phyloP scores from a whole-genome alignment of 2,888 invertebrate genomes.

The Sinhomidia bicolor region DNA sequence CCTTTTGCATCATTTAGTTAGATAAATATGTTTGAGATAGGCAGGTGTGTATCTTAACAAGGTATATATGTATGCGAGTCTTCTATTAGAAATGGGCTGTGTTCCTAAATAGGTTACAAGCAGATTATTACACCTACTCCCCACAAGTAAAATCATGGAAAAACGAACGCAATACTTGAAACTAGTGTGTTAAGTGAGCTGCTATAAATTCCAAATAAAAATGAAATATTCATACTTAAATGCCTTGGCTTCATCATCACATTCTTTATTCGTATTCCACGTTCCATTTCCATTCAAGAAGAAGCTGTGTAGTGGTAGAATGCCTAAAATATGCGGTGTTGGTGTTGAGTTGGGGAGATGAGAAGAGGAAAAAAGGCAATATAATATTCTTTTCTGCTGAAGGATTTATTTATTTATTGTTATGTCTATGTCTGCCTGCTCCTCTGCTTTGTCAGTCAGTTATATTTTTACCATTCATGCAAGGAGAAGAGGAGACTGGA shows the following conservation, averaged over 20 bases:
- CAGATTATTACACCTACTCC: neutral
- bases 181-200: neutral
- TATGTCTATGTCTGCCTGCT: conserved; percentile 25
- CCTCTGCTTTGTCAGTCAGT: conserved; percentile 24
- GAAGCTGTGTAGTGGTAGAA: neutral
- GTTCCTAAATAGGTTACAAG: neutral
- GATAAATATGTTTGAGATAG: neutral
- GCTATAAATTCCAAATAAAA: neutral
- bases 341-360: neutral
- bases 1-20: neutral
- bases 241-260: neutral
- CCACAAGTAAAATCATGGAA: neutral
- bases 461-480: neutral
- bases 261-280: neutral
- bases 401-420: conserved; percentile 38
- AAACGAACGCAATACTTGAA: neutral
- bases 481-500: neutral
- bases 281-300: neutral
- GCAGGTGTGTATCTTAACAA: neutral
- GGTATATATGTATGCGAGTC: neutral
- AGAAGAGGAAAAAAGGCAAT: neutral
- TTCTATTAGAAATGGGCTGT: too few species aligned
- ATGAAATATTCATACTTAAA: conserved; percentile 13
- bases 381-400: conserved; percentile 15
- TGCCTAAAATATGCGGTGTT: neutral